Base-by-base conservation (phyloP, 2,113 vertebrate genomes). In the Gymnarchus niloticus region DNA sequence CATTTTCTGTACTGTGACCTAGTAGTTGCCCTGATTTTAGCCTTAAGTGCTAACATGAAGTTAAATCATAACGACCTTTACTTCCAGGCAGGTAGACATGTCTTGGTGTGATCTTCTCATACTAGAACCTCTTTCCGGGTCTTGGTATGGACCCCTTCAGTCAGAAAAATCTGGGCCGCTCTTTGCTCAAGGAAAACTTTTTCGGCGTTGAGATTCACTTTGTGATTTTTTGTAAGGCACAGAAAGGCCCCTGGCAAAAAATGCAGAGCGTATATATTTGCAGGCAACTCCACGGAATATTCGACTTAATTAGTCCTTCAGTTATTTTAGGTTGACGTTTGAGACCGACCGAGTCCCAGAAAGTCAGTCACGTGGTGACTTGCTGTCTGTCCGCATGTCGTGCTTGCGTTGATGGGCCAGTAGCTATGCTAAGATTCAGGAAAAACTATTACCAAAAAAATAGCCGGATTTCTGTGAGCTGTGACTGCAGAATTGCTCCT, bases 241-340 rank as follows among this genome's bases (percentile, higher is more conserved):
- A 6, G 52, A 73, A 69, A 52, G 23, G 61, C 83, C 56, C 37
- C 48, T 52, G 49, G 65, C 65, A 54, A n/a, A 48, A 25, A n/a
- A 51, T 14, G n/a, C 17, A 78, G 46, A 33, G 23, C 4, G 9
- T 65, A 77, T 52, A 81, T 12, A 77, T 51, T 73, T 52, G 10
- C 49, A 17, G 25, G 49, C 69, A 37, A 49, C 65, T 6, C 28
- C 2, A 2, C 37, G 49, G 48, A 37, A 54, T 17, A 41, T 52
- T 69, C 14, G 21, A 77, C 65, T 77, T 54, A 85, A 85, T 77
- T 85, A 76, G 84, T 23, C 46, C 83, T 51, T 25, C 19, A 12
- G 19, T 83, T 83, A 56, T 83, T 57, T 59, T 59, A 54, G 80
- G 19, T 81, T 81, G 80, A 81, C 25, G n/a, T 54, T 52, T 28